Evolutionary conservation across 2,113 vertebrate species (phyloP).

Genomic region (Gnathonemus longibarbis): DNA sequence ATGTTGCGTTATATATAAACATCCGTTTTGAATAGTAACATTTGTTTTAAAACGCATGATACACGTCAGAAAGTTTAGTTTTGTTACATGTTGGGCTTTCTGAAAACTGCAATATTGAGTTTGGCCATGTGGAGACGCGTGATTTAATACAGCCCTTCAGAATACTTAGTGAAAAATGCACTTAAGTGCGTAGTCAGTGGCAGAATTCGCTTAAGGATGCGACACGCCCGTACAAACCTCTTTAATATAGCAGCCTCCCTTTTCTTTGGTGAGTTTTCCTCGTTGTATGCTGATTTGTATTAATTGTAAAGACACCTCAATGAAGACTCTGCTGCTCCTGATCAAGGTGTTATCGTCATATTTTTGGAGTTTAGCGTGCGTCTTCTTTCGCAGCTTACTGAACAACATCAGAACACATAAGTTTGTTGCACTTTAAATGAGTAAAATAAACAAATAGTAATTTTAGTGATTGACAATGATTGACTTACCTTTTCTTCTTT

Average conservation of each 20-base stretch:
- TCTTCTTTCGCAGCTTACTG: not conserved
- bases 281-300: not conserved
- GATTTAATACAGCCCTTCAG: too few species aligned
- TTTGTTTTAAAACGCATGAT: too few species aligned
- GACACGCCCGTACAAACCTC: not conserved
- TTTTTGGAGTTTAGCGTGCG: not conserved
- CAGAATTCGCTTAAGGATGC: not conserved
- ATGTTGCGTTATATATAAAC: too few species aligned
- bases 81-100: too few species aligned
- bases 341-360: not conserved
- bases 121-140: too few species aligned
- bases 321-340: not conserved
- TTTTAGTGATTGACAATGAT: not conserved
- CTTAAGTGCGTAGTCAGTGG: not conserved
- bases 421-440: not conserved
- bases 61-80: too few species aligned
- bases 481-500: not conserved
- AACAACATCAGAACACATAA: not conserved
- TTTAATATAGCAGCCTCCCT: not conserved
- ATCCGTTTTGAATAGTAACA: too few species aligned
- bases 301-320: not conserved
- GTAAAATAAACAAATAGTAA: not conserved
- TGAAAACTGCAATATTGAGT: too few species aligned
- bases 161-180: too few species aligned
- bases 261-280: not conserved